A percentile compares a stretch with the other conserved stretches of the same genome.
These are phyloP conservation scores for Theocolax elegans DNA, from an alignment of 1,140 invertebrate species.

Conservation along the genomic window DNA sequence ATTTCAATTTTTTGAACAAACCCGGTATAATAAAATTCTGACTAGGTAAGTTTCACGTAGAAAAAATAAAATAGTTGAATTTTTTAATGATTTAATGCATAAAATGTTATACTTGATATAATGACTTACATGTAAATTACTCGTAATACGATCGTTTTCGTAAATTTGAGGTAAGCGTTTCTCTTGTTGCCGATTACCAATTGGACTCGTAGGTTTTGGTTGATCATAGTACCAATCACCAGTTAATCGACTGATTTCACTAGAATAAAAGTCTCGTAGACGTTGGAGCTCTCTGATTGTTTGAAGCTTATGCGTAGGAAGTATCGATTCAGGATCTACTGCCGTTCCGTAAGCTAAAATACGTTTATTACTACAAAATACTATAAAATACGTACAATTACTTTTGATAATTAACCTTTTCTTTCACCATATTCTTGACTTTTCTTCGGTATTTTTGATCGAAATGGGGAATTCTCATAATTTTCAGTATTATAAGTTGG, in stretches of 20 bases:
- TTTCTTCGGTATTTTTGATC: neutral
- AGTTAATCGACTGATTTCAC: slow-evolving; percentile 45
- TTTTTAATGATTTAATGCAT: too few species aligned
- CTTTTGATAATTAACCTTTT: slow-evolving; percentile 5
- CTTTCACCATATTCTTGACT: neutral
- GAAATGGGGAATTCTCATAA: neutral
- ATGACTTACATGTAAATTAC: too few species aligned
- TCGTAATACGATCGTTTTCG: too few species aligned
- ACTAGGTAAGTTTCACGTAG: too few species aligned
- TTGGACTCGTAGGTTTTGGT: neutral
- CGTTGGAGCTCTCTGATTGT: slow-evolving; percentile 45
- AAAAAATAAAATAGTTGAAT: too few species aligned
- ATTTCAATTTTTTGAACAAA: too few species aligned
- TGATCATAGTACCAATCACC: slow-evolving; percentile 14
- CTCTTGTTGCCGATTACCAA: neutral
- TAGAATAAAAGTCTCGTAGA: slow-evolving; percentile 42
- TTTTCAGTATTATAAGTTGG: neutral
- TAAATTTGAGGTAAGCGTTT: too few species aligned
- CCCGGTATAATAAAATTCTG: too few species aligned
- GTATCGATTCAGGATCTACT: slow-evolving; percentile 17
- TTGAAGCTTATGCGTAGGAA: slow-evolving; percentile 43
- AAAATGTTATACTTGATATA: too few species aligned
- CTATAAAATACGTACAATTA: neutral
- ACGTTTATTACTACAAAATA: neutral
- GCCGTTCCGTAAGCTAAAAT: neutral